Base-by-base conservation (phyloP, 2,888 invertebrate genomes). In the Trissonchulus sp. region DNA sequence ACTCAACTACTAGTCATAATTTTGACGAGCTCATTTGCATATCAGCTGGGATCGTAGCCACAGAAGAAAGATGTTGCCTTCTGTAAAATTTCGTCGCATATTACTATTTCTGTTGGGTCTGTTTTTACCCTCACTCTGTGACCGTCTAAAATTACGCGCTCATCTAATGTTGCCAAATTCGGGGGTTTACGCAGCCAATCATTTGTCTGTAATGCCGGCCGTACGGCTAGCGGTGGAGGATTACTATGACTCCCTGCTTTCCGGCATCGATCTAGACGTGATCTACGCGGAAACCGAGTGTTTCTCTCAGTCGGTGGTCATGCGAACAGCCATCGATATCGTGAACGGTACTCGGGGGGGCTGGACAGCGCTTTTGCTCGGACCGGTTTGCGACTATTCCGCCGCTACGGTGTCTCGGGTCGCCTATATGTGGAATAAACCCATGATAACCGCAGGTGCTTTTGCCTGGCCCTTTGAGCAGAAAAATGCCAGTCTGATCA, bases 381-480 rank as follows among this genome's bases (percentile, higher is more conserved):
- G 73, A 8, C 73, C 73, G 23, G 73, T 73, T 33, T 73, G 73
- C 63, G 60, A 68, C 63, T 73, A 60, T 35, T 28, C 3, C n/a
- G 73, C 35, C 28, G 73, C 73, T 2, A 73, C 60, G 23, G 73
- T 60, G n/a, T 37, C 31, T 30, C 73, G 73, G 15, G 63, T 73
- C 30, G 60, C 60, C 35, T 35, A 73, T 31, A 65, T 30, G 74
- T 63, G 28, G 34, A 62, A 69, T n/a, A 48, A 18, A 23, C 35
- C 68, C 18, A 31, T 33, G 74, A 60, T 31, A 23, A 69, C 71
- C 23, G 36, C 71, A 23, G 71, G 71, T 18, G 71, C 36, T n/a
- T 69, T 74, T 35, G 62, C 74, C 36, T 68, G 65, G 74, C 71
- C 71, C 3, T 69, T 69, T 36, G 71, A 36, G 28, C n/a, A 69